Evolutionary conservation across 1,140 invertebrate genomes (phyloP).

Genomic region (Belonocnema kinseyi): DNA sequence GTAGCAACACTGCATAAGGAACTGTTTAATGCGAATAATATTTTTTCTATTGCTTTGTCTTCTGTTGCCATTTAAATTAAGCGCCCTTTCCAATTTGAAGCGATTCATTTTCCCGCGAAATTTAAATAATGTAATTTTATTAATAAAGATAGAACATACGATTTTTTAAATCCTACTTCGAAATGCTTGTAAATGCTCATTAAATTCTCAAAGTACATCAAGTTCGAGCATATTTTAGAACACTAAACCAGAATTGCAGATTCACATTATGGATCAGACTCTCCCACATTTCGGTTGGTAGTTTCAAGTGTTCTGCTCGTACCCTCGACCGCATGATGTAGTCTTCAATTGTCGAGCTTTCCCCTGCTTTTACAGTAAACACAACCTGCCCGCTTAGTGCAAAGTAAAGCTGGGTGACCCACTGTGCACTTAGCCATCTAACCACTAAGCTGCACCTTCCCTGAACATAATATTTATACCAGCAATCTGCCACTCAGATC

Average conservation of each 20-base stretch:
- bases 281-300: not conserved
- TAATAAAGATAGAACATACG: too few species aligned
- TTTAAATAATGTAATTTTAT: too few species aligned
- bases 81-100: too few species aligned
- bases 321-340: not conserved
- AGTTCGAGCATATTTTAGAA: too few species aligned
- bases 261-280: not conserved
- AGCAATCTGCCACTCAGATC: not conserved
- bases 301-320: not conserved
- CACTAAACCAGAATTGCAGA: not conserved
- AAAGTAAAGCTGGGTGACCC: constrained; percentile 59
- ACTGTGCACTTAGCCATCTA: not conserved
- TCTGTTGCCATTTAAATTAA: too few species aligned
- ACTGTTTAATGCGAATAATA: too few species aligned
- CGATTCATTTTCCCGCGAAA: too few species aligned
- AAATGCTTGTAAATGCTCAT: too few species aligned
- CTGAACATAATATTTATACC: not conserved
- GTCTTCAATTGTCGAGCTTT: constrained; percentile 43
- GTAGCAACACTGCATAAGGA: too few species aligned
- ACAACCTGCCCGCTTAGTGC: constrained; percentile 67
- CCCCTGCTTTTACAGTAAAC: constrained; percentile 72
- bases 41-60: too few species aligned
- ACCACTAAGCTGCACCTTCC: constrained; percentile 3
- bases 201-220: too few species aligned
- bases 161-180: too few species aligned